These are phyloP conservation scores for Campylomormyrus numenius DNA, from an alignment of 2,113 vertebrate species.

Conservation along the genomic window DNA sequence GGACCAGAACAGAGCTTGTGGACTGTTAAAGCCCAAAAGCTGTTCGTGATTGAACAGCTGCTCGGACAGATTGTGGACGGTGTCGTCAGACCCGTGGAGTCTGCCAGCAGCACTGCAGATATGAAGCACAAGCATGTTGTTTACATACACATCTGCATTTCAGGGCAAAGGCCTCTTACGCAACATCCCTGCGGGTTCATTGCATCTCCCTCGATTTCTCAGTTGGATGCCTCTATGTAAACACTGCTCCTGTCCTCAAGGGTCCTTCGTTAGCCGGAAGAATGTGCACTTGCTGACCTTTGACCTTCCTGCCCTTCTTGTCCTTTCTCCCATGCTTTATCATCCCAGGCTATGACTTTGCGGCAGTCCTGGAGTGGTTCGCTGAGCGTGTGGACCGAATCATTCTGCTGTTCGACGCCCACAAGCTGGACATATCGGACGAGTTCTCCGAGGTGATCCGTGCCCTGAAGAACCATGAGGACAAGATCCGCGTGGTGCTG, in stretches of 20 bases:
- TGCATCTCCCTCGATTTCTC: neutral
- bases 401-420: constrained; percentile 90
- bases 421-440: constrained; percentile 95
- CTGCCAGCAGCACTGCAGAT: neutral
- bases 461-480: constrained; percentile 95
- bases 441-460: constrained; percentile 98
- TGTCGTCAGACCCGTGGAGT: neutral
- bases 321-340: neutral
- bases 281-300: neutral
- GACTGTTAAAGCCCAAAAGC: neutral
- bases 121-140: neutral
- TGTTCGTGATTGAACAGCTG: neutral
- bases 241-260: neutral
- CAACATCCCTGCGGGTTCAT: neutral
- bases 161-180: neutral
- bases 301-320: neutral
- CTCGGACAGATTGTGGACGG: neutral
- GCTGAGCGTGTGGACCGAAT: constrained; percentile 93
- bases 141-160: neutral
- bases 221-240: neutral
- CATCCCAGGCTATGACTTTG: constrained; percentile 85
- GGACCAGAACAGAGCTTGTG: neutral
- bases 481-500: constrained; percentile 95
- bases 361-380: constrained; percentile 92
- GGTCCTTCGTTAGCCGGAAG: neutral